Percentiles rank a stretch among this genome's conserved stretches.
phyloP scores from a whole-genome alignment of 2,797 vertebrate species.

The Premnoplex brunnescens region DNA sequence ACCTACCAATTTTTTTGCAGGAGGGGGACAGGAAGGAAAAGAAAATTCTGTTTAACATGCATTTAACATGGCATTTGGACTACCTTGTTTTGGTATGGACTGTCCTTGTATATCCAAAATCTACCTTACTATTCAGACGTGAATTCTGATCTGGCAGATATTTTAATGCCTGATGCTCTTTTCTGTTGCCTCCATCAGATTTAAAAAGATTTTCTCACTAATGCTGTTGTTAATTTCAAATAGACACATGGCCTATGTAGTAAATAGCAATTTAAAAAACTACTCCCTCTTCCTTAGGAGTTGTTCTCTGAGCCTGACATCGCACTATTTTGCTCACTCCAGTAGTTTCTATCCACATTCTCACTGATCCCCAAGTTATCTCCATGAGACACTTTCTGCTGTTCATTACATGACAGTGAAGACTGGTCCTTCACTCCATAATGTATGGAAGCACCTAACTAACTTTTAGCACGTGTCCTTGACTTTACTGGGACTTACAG shows the following conservation, averaged over 20 bases:
- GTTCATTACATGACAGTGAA: background rate
- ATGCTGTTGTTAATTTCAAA: background rate
- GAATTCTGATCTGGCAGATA: background rate
- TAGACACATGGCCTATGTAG: rapidly evolving
- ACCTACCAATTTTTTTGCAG: background rate
- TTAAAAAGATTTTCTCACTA: background rate
- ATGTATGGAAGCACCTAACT: background rate
- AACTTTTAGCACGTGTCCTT: background rate
- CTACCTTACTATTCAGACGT: background rate
- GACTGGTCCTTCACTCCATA: background rate
- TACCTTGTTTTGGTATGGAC: background rate
- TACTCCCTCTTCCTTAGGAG: background rate
- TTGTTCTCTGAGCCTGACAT: background rate
- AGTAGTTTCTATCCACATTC: background rate
- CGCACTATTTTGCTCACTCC: background rate
- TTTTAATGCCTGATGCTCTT: background rate
- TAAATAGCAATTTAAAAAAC: background rate
- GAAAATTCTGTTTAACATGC: background rate
- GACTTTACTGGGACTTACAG: background rate
- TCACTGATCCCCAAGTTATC: background rate
- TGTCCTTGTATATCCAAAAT: background rate
- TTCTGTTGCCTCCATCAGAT: background rate
- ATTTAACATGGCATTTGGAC: background rate
- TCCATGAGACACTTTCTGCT: background rate
- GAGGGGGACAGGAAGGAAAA: background rate